phyloP scores from a whole-genome alignment of 2,888 invertebrate genomes.

The Drosophila kanekoi region DNA sequence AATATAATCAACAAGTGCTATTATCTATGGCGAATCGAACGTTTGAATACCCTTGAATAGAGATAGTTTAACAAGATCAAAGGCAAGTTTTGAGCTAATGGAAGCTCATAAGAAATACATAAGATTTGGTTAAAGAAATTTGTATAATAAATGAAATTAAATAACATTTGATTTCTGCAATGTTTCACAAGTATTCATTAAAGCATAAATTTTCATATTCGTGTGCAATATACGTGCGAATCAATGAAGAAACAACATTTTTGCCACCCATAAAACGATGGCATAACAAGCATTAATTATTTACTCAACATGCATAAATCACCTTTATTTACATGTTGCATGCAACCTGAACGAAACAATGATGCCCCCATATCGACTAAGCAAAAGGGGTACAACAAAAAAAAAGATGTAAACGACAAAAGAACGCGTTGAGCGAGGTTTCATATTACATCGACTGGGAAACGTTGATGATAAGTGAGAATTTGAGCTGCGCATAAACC shows the following conservation, averaged over 20 bases:
- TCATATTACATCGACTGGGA: constrained; percentile 46
- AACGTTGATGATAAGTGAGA: constrained; percentile 63
- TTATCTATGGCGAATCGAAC: constrained; percentile 45
- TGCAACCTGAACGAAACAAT: constrained; percentile 38
- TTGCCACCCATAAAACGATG: constrained; percentile 2
- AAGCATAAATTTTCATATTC: no score
- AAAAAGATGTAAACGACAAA: constrained; percentile 1
- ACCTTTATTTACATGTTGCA: constrained; percentile 32
- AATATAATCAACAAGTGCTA: constrained; percentile 55
- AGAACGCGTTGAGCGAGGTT: constrained; percentile 40
- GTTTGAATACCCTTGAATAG: constrained; percentile 36
- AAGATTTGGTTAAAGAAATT: no score
- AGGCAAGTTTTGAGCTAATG: constrained; percentile 1
- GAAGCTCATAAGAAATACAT: no score
- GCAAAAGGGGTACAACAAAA: constrained; percentile 13
- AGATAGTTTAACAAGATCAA: constrained; percentile 9
- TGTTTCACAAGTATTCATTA: no score
- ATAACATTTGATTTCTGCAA: no score
- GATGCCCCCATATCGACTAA: constrained; percentile 17
- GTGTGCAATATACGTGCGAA: background rate
- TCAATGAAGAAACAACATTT: background rate
- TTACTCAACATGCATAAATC: constrained; percentile 22
- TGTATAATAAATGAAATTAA: no score
- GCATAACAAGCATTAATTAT: constrained; percentile 13
- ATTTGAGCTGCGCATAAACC: constrained; percentile 53